A percentile compares a stretch with the other conserved stretches of the same genome.
Evolutionary conservation across 2,888 invertebrate genomes (phyloP).

Genomic region (Ichneumon xanthorius): DNA sequence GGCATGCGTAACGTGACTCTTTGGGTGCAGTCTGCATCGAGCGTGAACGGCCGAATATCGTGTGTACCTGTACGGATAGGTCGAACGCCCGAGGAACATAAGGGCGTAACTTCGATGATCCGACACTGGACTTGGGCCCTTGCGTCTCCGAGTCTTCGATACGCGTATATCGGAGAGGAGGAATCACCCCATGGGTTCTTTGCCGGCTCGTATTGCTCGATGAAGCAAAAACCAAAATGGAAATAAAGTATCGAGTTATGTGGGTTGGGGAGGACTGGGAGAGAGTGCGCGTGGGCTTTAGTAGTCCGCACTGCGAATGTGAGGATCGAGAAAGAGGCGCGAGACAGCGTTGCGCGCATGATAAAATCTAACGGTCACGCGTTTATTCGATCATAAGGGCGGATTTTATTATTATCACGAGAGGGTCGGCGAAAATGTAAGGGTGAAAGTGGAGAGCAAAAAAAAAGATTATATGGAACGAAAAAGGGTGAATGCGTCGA

Average conservation of each 20-base stretch:
- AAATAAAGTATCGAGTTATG: constrained; percentile 60
- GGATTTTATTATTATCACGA: constrained; percentile 66
- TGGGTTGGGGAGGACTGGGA: not conserved
- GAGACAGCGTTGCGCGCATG: constrained; percentile 2
- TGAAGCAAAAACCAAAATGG: constrained; percentile 57
- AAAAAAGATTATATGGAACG: not conserved
- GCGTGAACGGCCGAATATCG: not conserved
- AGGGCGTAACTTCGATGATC: too few relatives aligned
- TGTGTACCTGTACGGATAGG: not conserved
- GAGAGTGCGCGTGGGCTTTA: constrained; percentile 2
- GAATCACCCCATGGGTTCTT: constrained; percentile 19
- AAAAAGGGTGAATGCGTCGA: not conserved
- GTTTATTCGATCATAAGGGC: constrained; percentile 66
- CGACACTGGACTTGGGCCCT: too few relatives aligned
- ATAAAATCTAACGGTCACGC: constrained; percentile 70
- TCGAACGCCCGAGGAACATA: too few relatives aligned
- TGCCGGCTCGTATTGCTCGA: constrained; percentile 29
- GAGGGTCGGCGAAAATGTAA: constrained; percentile 19
- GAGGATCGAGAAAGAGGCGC: constrained; percentile 15
- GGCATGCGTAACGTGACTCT: not conserved
- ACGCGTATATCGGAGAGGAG: not conserved
- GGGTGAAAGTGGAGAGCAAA: constrained; percentile 8
- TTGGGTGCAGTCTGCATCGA: constrained; percentile 1
- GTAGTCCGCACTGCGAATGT: constrained; percentile 15
- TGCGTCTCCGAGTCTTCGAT: too few relatives aligned